Conservation (phyloP, 2,113 vertebrate species). For the Numida meleagris region DNA sequence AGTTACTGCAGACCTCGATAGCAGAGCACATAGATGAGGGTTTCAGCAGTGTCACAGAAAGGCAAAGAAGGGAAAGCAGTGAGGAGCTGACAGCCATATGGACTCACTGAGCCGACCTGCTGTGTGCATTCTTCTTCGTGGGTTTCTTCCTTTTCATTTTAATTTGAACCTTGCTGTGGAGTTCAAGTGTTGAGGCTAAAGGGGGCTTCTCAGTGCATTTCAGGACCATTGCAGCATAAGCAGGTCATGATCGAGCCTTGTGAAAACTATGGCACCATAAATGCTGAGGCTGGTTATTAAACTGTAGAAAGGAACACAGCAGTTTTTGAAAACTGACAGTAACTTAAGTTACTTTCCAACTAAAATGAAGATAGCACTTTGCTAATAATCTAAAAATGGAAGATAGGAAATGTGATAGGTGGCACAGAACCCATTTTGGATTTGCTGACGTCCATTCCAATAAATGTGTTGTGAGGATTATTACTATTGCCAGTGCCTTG, state of each 20-base stretch:
- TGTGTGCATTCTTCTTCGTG: neutral
- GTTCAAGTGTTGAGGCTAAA: neutral
- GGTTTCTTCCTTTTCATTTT: neutral
- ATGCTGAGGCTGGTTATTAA: neutral
- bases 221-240: neutral
- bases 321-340: neutral
- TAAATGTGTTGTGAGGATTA: neutral
- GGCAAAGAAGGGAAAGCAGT: neutral
- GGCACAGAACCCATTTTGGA: neutral
- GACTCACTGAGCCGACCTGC: neutral
- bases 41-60: neutral
- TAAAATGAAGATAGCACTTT: neutral
- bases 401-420: neutral
- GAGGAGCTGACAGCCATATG: accelerated
- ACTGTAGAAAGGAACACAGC: neutral
- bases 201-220: neutral
- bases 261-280: neutral
- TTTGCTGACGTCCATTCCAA: neutral
- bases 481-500: neutral
- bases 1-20: neutral
- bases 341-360: neutral
- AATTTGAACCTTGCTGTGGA: neutral
- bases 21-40: neutral
- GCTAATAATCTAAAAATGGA: neutral
- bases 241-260: neutral